Evolutionary conservation across 1,140 invertebrate genomes (phyloP).

Genomic region (Drosophila pachea): DNA sequence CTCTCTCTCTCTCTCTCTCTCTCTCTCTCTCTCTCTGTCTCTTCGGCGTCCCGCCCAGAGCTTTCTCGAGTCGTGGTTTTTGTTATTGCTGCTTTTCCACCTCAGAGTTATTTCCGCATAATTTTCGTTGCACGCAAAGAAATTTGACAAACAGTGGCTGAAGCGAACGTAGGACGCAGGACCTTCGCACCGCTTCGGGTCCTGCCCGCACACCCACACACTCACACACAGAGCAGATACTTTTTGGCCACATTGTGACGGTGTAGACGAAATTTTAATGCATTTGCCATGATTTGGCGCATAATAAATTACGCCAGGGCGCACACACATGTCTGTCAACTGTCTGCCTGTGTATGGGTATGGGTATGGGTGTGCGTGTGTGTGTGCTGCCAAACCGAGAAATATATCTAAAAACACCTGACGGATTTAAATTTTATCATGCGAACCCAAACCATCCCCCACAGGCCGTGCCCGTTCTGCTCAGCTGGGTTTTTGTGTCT

Average conservation of each 20-base stretch:
- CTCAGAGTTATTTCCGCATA: slow-evolving; percentile 39
- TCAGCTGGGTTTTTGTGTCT: slow-evolving; percentile 26
- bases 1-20: background rate
- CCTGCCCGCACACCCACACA: slow-evolving; percentile 11
- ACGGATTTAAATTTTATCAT: slow-evolving; percentile 71
- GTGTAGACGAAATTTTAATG: slow-evolving; percentile 66
- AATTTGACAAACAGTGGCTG: slow-evolving; percentile 64
- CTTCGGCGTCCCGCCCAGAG: background rate
- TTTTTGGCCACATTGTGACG: slow-evolving; percentile 61
- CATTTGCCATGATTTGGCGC: slow-evolving; percentile 70
- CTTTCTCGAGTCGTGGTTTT: background rate
- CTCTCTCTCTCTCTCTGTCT: background rate
- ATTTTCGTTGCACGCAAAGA: slow-evolving; percentile 49
- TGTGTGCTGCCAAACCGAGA: slow-evolving; percentile 24
- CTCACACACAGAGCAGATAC: slow-evolving; percentile 56
- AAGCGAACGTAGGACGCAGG: slow-evolving; percentile 24
- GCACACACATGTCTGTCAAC: slow-evolving; percentile 23
- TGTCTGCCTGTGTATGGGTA: slow-evolving; percentile 14
- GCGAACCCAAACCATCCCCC: slow-evolving; percentile 13
- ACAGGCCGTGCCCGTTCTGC: slow-evolving; percentile 14
- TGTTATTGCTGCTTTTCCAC: slow-evolving; percentile 13
- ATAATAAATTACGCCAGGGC: slow-evolving; percentile 59
- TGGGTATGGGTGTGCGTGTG: slow-evolving; percentile 30
- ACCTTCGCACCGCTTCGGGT: background rate
- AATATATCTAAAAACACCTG: slow-evolving; percentile 56